Percentiles rank a stretch among this genome's conserved stretches.
Evolutionary conservation across 1,140 invertebrate genomes (phyloP).

Genomic region (Oreohelix idahoensis): DNA sequence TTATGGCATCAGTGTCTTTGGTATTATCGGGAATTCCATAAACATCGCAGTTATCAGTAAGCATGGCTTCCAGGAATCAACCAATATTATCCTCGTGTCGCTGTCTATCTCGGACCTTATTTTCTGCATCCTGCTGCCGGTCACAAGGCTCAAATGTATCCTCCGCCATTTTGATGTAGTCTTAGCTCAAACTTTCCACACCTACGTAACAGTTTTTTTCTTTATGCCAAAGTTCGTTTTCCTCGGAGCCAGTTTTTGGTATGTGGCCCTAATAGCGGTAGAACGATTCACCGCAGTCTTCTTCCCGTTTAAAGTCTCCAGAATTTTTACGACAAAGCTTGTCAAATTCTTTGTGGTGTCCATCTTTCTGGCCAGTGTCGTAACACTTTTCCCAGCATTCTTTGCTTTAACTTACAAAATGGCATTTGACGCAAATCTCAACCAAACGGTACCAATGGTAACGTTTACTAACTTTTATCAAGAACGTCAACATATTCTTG

Average conservation of each 20-base stretch:
- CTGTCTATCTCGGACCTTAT: not conserved
- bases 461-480: not conserved
- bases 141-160: not conserved
- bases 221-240: constrained; percentile 24
- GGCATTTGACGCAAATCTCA: not conserved
- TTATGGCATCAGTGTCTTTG: not conserved
- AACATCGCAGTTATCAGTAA: not conserved
- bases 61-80: not conserved
- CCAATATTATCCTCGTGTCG: not conserved
- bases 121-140: not conserved
- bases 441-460: not conserved
- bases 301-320: not conserved
- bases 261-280: not conserved
- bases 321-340: not conserved
- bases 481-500: not conserved
- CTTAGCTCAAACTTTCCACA: not conserved
- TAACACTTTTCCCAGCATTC: not conserved
- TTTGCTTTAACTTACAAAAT: constrained; percentile 6
- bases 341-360: not conserved
- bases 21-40: not conserved
- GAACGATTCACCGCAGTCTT: not conserved
- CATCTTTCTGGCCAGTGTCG: not conserved
- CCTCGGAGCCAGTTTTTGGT: constrained; percentile 12
- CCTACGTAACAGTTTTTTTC: constrained; percentile 4
- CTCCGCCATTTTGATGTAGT: not conserved